These are phyloP conservation scores for Coracopsis vasa DNA, from an alignment of 2,113 vertebrate species.

Conservation along the genomic window DNA sequence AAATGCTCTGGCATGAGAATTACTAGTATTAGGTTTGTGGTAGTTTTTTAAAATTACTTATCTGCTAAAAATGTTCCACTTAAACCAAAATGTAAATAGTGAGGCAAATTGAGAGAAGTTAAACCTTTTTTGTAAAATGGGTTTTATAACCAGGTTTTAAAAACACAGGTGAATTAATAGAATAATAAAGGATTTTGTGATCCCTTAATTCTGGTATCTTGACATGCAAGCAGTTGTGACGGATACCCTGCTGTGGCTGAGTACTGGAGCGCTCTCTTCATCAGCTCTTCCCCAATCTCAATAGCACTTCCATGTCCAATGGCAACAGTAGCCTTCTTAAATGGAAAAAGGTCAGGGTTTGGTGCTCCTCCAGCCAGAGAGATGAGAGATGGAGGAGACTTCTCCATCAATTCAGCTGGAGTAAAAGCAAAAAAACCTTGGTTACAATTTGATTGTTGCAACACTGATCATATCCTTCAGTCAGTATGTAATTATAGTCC, in stretches of 20 bases:
- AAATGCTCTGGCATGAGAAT: neutral
- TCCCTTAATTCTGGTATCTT: neutral
- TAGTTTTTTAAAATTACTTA: neutral
- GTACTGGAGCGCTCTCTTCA: conserved; percentile 93
- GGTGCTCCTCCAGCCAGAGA: conserved; percentile 88
- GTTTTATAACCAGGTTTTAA: neutral
- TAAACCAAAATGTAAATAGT: neutral
- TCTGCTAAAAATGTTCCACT: neutral
- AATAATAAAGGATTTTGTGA: neutral
- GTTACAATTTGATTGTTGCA: neutral
- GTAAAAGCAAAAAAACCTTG: neutral
- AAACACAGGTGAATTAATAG: neutral
- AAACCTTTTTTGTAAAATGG: neutral
- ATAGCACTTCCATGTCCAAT: conserved; percentile 74
- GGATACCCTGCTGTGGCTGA: conserved; percentile 84
- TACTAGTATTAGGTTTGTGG: neutral
- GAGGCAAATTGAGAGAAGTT: neutral
- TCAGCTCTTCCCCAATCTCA: conserved; percentile 76
- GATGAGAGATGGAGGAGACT: conserved; percentile 84
- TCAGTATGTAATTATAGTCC: neutral
- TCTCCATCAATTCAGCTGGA: conserved; percentile 84
- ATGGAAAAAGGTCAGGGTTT: conserved; percentile 89
- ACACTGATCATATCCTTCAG: neutral
- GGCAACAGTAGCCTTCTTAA: conserved; percentile 78
- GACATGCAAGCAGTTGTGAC: neutral